Percentiles rank a stretch among this genome's conserved stretches.
phyloP scores from a whole-genome alignment of 2,113 vertebrate genomes.

The Oreocharis arfaki region DNA sequence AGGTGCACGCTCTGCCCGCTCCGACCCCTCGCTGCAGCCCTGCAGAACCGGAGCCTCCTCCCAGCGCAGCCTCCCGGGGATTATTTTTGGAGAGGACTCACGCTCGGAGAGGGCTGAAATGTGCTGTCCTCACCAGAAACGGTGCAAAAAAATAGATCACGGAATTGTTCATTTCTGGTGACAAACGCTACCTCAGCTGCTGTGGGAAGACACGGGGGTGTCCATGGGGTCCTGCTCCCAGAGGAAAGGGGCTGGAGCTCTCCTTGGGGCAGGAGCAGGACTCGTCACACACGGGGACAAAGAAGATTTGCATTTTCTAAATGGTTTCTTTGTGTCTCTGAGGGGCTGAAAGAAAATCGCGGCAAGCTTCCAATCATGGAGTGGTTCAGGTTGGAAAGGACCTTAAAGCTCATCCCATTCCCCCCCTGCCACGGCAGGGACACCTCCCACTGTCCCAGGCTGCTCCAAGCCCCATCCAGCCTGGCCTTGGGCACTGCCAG shows the following conservation, averaged over 20 bases:
- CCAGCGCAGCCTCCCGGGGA: neutral
- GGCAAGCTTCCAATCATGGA: neutral
- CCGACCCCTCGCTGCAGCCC: neutral
- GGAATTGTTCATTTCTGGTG: neutral
- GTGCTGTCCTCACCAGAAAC: neutral
- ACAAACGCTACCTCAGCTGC: neutral
- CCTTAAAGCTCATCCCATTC: accelerated
- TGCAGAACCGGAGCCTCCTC: neutral
- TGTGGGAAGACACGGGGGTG: neutral
- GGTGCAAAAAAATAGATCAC: neutral
- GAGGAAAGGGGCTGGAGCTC: neutral
- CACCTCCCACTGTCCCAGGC: accelerated
- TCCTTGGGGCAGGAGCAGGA: neutral
- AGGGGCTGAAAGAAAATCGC: neutral
- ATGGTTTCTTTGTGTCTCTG: neutral
- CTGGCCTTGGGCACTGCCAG: neutral
- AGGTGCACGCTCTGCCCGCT: neutral
- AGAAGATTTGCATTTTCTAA: neutral
- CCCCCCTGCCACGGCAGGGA: neutral
- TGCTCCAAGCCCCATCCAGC: neutral
- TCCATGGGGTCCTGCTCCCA: accelerated
- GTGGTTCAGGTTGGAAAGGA: neutral
- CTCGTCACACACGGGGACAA: neutral
- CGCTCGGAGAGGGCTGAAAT: neutral
- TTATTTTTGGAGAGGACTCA: neutral